Base-by-base conservation (phyloP, 2,888 invertebrate species). In the Sarcophaga carnaria region DNA sequence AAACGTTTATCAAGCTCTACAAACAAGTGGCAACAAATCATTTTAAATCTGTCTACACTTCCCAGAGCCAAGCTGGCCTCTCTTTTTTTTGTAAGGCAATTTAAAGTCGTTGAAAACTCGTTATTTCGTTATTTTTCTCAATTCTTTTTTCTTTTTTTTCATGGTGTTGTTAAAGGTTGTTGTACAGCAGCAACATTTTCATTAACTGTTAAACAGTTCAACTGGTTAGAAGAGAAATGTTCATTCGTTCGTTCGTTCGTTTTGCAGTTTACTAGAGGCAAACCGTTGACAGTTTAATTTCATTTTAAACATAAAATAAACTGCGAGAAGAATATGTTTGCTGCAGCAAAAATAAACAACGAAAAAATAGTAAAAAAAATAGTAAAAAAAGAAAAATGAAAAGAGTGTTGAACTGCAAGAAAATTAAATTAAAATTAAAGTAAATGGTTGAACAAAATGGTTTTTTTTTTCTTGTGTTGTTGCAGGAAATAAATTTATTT, bases 271-370 rank as follows among this genome's bases (percentile, higher is more conserved):
- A 37, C 37, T 37, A 54, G 17, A 54, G 54, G 17, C 12, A 17
- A 4, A 12, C 17, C 54, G 62, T 37, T 83, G 78, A 78, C 78
- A 83, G 60, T 60, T 83, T 83, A 72, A 78, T 78, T 77, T 78
- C 12, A 83, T 78, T 78, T 78, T 49, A 69, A 81, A 81, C 25
- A 62, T 27, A 63, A 54, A 14, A 54, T 54, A 17, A 54, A 54
- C 54, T 63, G 69, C 11, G 27, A 49, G 17, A 59, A 10, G 2
- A 2, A 10, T 37, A 37, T 37, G 37, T 37, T 37, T 37, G 37
- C 37, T 2, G 10, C 8, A 37, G 10, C 37, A 37, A 37, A 22
- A 60, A 27, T 49, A 20, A 49, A 63, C 3, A 37, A 69, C 27
- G 20, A 62, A 80, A 64, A 63, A 2, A 37, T 6, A 8, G 6